phyloP scores from a whole-genome alignment of 2,113 vertebrate species.

The Cichladusa arquata region DNA sequence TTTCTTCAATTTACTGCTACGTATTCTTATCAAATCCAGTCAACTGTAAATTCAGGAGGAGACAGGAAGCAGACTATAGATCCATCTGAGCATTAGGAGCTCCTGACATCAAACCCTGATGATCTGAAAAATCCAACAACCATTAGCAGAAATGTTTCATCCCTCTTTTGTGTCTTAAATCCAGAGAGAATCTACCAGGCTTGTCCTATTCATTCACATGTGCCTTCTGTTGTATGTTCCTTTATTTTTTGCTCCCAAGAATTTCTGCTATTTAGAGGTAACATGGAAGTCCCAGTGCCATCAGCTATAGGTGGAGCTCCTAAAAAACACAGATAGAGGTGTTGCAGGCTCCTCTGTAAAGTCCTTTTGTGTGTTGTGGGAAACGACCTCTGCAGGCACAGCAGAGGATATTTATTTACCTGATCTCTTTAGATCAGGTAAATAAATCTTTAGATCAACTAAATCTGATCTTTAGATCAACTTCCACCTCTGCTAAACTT shows the following conservation, averaged over 20 bases:
- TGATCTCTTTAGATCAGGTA: background rate
- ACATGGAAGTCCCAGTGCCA: background rate
- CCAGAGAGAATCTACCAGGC: background rate
- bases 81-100: background rate
- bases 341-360: background rate
- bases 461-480: background rate
- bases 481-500: background rate
- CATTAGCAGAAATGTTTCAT: background rate
- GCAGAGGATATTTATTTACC: background rate
- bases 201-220: background rate
- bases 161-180: background rate
- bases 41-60: background rate
- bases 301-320: background rate
- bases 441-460: too few species aligned
- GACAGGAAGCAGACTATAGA: background rate
- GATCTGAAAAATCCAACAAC: background rate
- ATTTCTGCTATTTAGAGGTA: background rate
- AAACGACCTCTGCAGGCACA: background rate
- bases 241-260: background rate
- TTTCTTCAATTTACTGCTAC: background rate
- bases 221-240: background rate
- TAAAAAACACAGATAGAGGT: background rate
- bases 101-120: background rate
- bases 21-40: background rate
- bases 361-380: background rate